Evolutionary conservation across 2,113 vertebrate genomes (phyloP).

Genomic region (Caranx ignobilis): DNA sequence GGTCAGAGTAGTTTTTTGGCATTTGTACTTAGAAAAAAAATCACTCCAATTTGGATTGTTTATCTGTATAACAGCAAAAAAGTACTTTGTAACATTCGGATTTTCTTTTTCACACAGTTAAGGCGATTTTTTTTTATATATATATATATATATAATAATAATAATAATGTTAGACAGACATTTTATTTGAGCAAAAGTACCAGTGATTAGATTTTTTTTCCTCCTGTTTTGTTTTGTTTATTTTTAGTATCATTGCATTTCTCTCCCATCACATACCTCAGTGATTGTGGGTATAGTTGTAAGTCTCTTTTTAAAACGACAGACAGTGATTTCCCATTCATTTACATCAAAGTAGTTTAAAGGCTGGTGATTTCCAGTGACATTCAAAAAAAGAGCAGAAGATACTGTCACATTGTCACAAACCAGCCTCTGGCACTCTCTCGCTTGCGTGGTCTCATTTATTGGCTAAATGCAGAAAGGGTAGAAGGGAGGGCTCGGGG

Average conservation of each 20-base stretch:
- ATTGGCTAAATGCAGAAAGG: constrained; percentile 63
- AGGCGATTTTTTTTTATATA: constrained; percentile 52
- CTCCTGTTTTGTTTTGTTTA: constrained; percentile 11
- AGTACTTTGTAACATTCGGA: constrained; percentile 65
- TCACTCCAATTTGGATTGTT: constrained; percentile 63
- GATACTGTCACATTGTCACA: constrained; percentile 61
- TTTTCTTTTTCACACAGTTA: constrained; percentile 50
- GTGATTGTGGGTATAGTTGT: constrained; percentile 55
- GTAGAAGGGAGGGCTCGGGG: constrained; percentile 29
- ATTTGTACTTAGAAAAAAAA: constrained; percentile 49
- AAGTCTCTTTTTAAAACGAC: constrained; percentile 68
- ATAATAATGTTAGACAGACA: constrained; percentile 58
- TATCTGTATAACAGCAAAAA: constrained; percentile 49
- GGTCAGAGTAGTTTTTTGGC: constrained; percentile 75
- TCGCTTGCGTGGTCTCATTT: constrained; percentile 55
- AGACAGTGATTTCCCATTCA: constrained; percentile 55
- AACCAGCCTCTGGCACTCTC: constrained; percentile 67
- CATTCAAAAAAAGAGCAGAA: constrained; percentile 64
- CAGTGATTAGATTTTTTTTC: constrained; percentile 36
- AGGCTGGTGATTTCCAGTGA: constrained; percentile 81
- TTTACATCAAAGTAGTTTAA: constrained; percentile 61
- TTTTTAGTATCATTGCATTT: constrained; percentile 45
- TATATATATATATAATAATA: constrained; percentile 26
- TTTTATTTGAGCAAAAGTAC: constrained; percentile 65
- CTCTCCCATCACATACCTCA: constrained; percentile 36